phyloP scores from a whole-genome alignment of 2,888 invertebrate genomes.

The Poecilobothrus nobilitatus region DNA sequence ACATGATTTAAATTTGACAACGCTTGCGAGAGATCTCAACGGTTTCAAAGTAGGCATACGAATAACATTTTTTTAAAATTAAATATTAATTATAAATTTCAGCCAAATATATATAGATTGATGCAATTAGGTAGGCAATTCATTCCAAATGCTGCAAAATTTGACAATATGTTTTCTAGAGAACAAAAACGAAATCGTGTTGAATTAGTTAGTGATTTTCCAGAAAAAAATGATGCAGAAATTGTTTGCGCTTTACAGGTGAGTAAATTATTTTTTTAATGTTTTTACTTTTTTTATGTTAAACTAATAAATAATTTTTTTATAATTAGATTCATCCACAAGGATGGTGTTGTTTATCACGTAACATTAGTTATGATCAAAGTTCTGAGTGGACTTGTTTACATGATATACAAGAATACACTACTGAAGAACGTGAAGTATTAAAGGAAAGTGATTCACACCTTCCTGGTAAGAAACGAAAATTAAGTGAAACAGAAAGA shows the following conservation, averaged over 20 bases:
- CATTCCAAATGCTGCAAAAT: constrained; percentile 70
- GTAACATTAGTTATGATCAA: constrained; percentile 80
- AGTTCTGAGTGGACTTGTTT: constrained; percentile 90
- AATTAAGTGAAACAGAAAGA: constrained; percentile 28
- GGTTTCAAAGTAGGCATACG: constrained; percentile 62
- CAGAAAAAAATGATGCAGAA: constrained; percentile 75
- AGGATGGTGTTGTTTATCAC: constrained; percentile 79
- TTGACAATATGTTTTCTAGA: constrained; percentile 71
- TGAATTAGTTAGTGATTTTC: constrained; percentile 87
- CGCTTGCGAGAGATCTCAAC: constrained; percentile 68
- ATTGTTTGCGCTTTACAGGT: constrained; percentile 81
- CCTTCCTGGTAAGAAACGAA: constrained; percentile 23
- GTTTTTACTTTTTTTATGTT: background rate
- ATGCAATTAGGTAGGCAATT: constrained; percentile 81
- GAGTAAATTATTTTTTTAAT: constrained; percentile 16
- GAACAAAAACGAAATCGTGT: constrained; percentile 70
- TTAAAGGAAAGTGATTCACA: constrained; percentile 14
- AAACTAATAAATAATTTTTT: too few relatives aligned
- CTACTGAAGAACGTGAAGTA: constrained; percentile 26
- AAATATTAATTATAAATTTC: constrained; percentile 31
- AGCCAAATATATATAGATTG: constrained; percentile 82
- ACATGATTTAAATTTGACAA: constrained; percentile 75
- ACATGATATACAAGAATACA: constrained; percentile 75
- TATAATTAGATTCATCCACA: constrained; percentile 34
- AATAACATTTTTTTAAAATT: background rate